Evolutionary conservation across 2,888 invertebrate species (phyloP).

Genomic region (Nineta flava): DNA sequence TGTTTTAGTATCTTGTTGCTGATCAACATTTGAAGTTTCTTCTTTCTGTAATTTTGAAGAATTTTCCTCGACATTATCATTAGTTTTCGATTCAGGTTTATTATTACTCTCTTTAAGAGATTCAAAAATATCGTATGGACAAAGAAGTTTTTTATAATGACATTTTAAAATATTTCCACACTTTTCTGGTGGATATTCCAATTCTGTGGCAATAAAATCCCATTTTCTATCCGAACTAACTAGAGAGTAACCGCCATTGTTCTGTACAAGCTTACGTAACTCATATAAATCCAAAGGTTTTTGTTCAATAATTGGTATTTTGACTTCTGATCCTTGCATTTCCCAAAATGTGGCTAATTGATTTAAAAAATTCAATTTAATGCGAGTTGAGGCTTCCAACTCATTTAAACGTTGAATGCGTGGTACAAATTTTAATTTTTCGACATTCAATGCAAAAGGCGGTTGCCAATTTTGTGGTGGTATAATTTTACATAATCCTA

Average conservation of each 20-base stretch:
- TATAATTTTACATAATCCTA: slow-evolving; percentile 61
- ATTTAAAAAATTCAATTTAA: slow-evolving; percentile 57
- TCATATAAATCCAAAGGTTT: slow-evolving; percentile 52
- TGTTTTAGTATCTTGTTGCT: slow-evolving; percentile 21
- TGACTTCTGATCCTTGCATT: slow-evolving; percentile 45
- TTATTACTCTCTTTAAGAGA: slow-evolving; percentile 27
- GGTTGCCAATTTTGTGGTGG: slow-evolving; percentile 63
- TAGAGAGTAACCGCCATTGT: slow-evolving; percentile 40
- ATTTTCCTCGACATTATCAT: not conserved
- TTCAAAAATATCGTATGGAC: slow-evolving; percentile 46
- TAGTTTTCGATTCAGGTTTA: not conserved
- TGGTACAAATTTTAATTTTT: slow-evolving; percentile 38
- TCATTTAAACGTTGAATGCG: slow-evolving; percentile 37
- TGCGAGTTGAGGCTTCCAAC: slow-evolving; percentile 50
- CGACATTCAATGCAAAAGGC: slow-evolving; percentile 61
- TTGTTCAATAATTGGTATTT: slow-evolving; percentile 53
- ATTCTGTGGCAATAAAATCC: slow-evolving; percentile 45
- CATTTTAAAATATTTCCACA: slow-evolving; percentile 35
- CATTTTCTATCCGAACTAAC: slow-evolving; percentile 48
- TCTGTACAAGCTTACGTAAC: slow-evolving; percentile 42
- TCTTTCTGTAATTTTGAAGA: no score
- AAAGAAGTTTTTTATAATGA: slow-evolving; percentile 52
- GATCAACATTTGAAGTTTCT: not conserved
- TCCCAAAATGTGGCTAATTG: slow-evolving; percentile 61
- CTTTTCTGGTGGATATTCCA: slow-evolving; percentile 26